Percentiles rank a stretch among this genome's conserved stretches.
Evolutionary conservation across 2,888 invertebrate genomes (phyloP).

Genomic region (Dryococelus australis): DNA sequence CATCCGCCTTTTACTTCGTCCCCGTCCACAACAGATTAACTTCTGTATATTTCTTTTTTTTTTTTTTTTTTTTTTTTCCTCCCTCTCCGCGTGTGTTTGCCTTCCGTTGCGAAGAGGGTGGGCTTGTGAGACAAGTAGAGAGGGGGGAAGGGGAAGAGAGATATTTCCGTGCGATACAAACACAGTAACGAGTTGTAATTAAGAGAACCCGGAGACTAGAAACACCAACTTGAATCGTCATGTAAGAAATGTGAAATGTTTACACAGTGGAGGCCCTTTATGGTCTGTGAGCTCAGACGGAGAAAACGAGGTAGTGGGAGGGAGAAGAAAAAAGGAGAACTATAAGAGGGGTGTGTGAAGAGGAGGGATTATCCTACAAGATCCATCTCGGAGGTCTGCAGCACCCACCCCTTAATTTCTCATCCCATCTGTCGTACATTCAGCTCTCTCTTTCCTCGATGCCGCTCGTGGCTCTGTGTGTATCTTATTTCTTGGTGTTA

Average conservation of each 20-base stretch:
- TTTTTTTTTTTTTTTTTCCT: background rate
- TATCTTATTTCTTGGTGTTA: background rate
- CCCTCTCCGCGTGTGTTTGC: background rate
- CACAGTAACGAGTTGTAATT: constrained; percentile 11
- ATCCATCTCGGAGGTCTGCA: background rate
- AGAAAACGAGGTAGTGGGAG: background rate
- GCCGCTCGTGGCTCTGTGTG: background rate
- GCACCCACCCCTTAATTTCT: background rate
- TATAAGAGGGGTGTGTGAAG: background rate
- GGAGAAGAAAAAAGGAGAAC: no score
- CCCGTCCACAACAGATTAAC: background rate
- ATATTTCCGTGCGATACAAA: background rate
- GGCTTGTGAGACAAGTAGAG: background rate
- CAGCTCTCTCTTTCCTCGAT: background rate
- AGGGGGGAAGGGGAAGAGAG: background rate
- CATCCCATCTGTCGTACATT: background rate
- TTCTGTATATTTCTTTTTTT: background rate
- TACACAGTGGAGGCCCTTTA: background rate
- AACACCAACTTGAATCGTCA: background rate
- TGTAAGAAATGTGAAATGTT: constrained; percentile 16
- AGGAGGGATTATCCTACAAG: background rate
- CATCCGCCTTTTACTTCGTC: background rate
- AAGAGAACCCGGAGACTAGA: background rate
- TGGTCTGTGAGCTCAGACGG: background rate
- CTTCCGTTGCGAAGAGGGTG: background rate